These are phyloP conservation scores for Silurus asotus DNA, from an alignment of 2,113 vertebrate species.

Conservation along the genomic window DNA sequence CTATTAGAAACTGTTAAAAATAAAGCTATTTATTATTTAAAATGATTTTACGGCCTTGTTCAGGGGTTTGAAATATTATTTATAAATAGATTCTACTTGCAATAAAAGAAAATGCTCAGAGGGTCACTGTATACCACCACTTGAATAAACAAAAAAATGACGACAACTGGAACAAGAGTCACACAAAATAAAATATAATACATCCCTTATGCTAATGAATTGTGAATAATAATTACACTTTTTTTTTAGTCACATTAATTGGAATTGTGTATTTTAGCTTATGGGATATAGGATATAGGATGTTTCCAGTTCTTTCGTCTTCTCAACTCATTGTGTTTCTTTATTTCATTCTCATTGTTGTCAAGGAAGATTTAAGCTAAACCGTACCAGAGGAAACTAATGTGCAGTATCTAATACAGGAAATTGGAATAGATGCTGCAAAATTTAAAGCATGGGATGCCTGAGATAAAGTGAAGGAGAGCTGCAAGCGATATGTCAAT, in stretches of 20 bases:
- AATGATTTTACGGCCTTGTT: neutral
- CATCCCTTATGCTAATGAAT: no score
- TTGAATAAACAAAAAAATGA: neutral
- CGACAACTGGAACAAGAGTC: no score
- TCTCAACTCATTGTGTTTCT: no score
- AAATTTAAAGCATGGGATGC: constrained; percentile 17
- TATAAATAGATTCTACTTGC: neutral
- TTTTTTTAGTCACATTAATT: neutral
- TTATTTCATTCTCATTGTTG: no score
- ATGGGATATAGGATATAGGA: no score
- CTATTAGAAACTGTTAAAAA: neutral
- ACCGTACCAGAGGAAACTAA: constrained; percentile 39
- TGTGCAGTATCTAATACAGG: constrained; percentile 25
- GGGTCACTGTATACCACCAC: constrained; percentile 36
- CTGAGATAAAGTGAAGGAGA: constrained; percentile 49
- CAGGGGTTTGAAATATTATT: no score
- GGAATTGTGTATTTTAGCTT: no score
- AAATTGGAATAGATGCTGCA: constrained; percentile 25
- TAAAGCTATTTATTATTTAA: no score
- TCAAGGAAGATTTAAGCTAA: constrained; percentile 51
- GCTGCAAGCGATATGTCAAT: constrained; percentile 22
- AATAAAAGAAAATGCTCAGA: constrained; percentile 22
- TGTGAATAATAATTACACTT: neutral
- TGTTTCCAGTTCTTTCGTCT: no score
- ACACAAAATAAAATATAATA: no score